Conservation (phyloP, 2,113 vertebrate genomes). For the Varanus komodoensis region DNA sequence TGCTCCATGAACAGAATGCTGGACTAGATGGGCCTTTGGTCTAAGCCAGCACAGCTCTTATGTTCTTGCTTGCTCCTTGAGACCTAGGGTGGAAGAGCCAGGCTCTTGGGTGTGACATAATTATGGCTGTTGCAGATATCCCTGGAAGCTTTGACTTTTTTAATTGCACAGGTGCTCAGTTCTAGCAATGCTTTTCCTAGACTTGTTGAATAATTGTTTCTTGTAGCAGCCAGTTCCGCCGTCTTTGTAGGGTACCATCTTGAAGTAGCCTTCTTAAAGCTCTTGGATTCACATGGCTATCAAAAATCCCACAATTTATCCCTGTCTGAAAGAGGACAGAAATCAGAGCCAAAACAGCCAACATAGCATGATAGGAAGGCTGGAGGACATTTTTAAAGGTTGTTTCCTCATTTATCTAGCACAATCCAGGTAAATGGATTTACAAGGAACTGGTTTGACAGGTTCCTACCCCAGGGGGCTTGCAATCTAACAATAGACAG, state of each 20-base stretch:
- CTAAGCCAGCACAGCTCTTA: too few relatives aligned
- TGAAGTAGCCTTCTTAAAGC: not conserved
- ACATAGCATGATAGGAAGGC: not conserved
- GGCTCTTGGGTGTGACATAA: constrained; percentile 5
- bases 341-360: not conserved
- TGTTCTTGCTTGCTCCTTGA: not conserved
- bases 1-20: too few relatives aligned
- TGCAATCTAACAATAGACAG: not conserved
- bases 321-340: not conserved
- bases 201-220: not conserved
- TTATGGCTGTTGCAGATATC: not conserved
- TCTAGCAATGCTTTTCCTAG: not conserved
- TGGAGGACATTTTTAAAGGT: not conserved
- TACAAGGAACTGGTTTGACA: not conserved
- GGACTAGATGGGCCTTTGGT: too few relatives aligned
- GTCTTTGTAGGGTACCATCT: not conserved
- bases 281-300: not conserved
- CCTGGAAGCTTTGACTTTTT: not conserved
- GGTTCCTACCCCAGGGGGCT: not conserved
- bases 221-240: not conserved
- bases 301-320: not conserved
- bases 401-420: not conserved
- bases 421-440: not conserved
- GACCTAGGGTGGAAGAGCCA: not conserved
- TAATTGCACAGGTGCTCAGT: not conserved